Conservation (phyloP, 2,797 vertebrate genomes). For the Brotula barbata region DNA sequence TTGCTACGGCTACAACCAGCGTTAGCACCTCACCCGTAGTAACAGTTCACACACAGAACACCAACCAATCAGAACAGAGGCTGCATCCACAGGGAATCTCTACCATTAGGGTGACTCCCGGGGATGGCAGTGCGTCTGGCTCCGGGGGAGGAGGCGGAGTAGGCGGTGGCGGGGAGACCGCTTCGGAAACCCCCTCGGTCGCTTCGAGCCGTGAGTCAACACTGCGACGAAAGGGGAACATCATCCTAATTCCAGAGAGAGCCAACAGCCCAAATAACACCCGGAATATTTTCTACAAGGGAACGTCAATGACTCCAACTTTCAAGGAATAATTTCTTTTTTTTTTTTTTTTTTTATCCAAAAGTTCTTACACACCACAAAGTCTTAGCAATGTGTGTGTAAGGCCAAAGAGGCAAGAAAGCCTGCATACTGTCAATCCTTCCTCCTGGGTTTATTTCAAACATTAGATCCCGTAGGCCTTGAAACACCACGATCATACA, state of each 20-base stretch:
- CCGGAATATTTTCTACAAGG: constrained; percentile 98
- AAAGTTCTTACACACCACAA: neutral
- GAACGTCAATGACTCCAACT: constrained; percentile 87
- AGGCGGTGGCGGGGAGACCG: constrained; percentile 68
- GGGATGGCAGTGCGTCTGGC: constrained; percentile 80
- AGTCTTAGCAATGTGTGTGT: neutral
- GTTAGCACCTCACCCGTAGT: constrained; percentile 66
- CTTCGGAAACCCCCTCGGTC: constrained; percentile 87
- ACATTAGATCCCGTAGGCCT: neutral
- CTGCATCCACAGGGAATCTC: constrained; percentile 83
- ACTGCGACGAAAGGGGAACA: constrained; percentile 87
- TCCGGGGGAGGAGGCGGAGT: constrained; percentile 43
- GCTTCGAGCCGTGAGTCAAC: constrained; percentile 92
- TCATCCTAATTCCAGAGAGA: constrained; percentile 94
- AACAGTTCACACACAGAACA: constrained; percentile 77
- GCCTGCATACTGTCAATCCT: neutral
- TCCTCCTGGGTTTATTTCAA: neutral
- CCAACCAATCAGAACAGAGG: constrained; percentile 77
- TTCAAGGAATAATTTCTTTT: constrained; percentile 89
- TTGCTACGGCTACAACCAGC: constrained; percentile 56
- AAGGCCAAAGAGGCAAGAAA: neutral
- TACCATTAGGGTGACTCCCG: constrained; percentile 92
- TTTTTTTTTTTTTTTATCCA: too few species aligned
- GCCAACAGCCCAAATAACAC: constrained; percentile 93
- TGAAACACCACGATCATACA: neutral